Conservation (phyloP, 2,888 invertebrate species). For the Nemotelus nigrinus region DNA sequence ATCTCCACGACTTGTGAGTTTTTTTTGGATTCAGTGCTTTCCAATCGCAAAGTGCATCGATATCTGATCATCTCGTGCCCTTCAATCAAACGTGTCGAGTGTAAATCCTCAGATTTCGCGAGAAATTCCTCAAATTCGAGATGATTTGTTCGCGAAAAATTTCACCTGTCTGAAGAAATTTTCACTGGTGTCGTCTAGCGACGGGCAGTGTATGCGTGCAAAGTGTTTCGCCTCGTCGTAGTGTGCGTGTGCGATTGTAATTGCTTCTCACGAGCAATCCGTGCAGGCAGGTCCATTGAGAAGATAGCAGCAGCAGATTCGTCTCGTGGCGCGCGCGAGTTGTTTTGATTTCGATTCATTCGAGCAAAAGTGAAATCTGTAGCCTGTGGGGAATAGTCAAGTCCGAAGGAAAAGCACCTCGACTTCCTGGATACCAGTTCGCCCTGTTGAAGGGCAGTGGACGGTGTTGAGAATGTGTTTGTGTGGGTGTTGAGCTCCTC, state of each 20-base stretch:
- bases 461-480: conserved; percentile 7
- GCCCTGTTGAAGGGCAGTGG: neutral
- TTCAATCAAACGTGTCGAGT: neutral
- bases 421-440: neutral
- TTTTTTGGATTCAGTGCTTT: neutral
- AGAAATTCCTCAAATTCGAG: neutral
- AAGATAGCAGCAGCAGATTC: neutral
- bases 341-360: conserved; percentile 28
- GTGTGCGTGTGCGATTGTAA: conserved; percentile 26
- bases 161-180: conserved; percentile 42
- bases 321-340: conserved; percentile 25
- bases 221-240: neutral
- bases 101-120: neutral
- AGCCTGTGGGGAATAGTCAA: conserved; percentile 6
- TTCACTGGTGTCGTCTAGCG: conserved; percentile 16
- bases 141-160: conserved; percentile 23
- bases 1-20: neutral
- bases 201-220: neutral
- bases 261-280: neutral
- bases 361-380: conserved; percentile 37
- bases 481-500: conserved; percentile 20
- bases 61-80: neutral
- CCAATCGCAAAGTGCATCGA: neutral
- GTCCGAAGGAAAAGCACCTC: neutral
- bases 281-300: conserved; percentile 28